These are phyloP conservation scores for Caenorhabditis zanzibari DNA, from an alignment of 2,888 invertebrate species.

Conservation along the genomic window DNA sequence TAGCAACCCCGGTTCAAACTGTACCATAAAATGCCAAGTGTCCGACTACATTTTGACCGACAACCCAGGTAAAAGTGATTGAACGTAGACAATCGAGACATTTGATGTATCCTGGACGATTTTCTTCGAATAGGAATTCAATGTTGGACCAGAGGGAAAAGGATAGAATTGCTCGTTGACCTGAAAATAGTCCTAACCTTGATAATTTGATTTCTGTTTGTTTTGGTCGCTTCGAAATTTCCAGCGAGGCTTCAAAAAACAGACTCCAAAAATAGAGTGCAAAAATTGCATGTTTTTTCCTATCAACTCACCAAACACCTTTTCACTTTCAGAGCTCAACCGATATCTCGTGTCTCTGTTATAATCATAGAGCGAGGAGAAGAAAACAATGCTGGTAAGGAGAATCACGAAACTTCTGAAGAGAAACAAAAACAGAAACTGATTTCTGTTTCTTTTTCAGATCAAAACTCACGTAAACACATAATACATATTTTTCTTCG, in stretches of 20 bases:
- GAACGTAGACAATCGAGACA: constrained; percentile 71
- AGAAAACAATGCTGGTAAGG: constrained; percentile 26
- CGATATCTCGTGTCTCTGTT: constrained; percentile 43
- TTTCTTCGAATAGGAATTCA: constrained; percentile 32
- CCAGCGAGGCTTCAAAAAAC: background rate
- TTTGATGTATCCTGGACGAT: constrained; percentile 38
- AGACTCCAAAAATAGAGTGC: background rate
- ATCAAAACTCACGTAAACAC: constrained; percentile 24
- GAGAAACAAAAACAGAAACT: background rate
- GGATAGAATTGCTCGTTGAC: constrained; percentile 23
- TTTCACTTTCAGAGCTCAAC: constrained; percentile 37
- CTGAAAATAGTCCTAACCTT: background rate
- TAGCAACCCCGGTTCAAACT: background rate
- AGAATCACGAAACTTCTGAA: constrained; percentile 48
- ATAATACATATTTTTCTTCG: constrained; percentile 30
- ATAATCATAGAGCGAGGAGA: constrained; percentile 47
- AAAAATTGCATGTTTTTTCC: constrained; percentile 19
- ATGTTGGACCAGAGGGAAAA: constrained; percentile 50
- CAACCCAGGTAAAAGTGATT: constrained; percentile 74
- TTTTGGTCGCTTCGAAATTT: constrained; percentile 1
- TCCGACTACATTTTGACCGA: constrained; percentile 60
- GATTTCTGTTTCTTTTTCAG: background rate
- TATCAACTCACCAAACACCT: constrained; percentile 27
- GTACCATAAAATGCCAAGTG: constrained; percentile 46
- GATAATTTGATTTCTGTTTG: background rate